A percentile compares a stretch with the other conserved stretches of the same genome.
Evolutionary conservation across 1,140 invertebrate species (phyloP).

Genomic region (Chironomus tepperi): DNA sequence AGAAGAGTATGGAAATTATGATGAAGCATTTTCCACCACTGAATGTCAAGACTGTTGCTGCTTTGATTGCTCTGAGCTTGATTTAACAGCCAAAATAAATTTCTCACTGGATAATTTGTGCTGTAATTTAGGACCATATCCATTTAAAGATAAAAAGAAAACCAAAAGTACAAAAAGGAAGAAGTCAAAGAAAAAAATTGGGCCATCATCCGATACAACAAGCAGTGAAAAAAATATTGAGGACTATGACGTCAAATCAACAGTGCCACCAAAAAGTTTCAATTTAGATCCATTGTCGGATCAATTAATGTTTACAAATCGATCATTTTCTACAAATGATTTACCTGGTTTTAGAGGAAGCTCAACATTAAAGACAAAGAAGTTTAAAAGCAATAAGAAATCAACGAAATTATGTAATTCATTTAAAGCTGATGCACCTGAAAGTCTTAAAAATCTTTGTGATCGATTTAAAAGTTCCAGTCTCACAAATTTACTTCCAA

Average conservation of each 20-base stretch:
- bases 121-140: conserved; percentile 16
- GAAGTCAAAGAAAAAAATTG: conserved; percentile 2
- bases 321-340: conserved; percentile 21
- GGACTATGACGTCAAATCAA: neutral
- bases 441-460: neutral
- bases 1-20: neutral
- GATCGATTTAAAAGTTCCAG: conserved; percentile 10
- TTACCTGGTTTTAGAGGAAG: neutral
- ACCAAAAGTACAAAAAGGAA: neutral
- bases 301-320: neutral
- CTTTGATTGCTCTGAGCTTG: neutral
- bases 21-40: neutral
- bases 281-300: conserved; percentile 3
- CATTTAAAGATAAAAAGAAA: neutral
- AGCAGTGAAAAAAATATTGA: neutral
- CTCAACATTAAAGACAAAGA: neutral
- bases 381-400: neutral
- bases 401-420: neutral
- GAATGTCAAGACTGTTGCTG: neutral
- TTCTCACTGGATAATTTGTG: conserved; percentile 15
- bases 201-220: neutral
- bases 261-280: neutral
- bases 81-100: neutral
- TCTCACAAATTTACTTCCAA: neutral
- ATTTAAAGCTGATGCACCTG: neutral